phyloP scores from a whole-genome alignment of 2,113 vertebrate genomes.

The Nothobranchius furzeri region DNA sequence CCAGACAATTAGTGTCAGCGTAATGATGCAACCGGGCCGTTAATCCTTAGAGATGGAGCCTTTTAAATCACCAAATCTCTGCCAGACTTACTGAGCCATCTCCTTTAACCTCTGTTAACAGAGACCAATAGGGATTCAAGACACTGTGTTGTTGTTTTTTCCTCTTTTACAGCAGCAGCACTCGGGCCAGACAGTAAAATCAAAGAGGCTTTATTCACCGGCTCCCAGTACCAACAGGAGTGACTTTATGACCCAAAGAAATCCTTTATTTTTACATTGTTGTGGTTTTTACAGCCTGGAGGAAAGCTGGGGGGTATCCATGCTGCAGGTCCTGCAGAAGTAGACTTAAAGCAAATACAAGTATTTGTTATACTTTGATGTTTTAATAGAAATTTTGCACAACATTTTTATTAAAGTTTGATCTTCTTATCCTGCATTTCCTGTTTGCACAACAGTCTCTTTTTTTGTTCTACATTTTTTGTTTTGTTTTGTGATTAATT shows the following conservation, averaged over 20 bases:
- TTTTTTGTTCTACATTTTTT: no score
- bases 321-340: background rate
- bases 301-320: background rate
- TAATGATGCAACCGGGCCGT: slow-evolving; percentile 61
- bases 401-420: no score
- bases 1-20: slow-evolving; percentile 47
- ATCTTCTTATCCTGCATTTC: no score
- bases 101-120: slow-evolving; percentile 59
- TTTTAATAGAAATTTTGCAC: background rate
- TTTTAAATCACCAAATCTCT: slow-evolving; percentile 56
- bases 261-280: slow-evolving; percentile 39
- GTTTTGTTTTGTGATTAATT: no score
- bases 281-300: slow-evolving; percentile 41
- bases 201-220: slow-evolving; percentile 56
- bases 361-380: background rate
- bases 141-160: slow-evolving; percentile 53
- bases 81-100: slow-evolving; percentile 57
- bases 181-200: slow-evolving; percentile 54
- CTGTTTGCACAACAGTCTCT: no score
- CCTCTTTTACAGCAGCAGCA: slow-evolving; percentile 31
- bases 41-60: slow-evolving; percentile 40
- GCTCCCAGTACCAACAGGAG: slow-evolving; percentile 44
- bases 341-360: no score
- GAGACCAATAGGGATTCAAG: slow-evolving; percentile 65
- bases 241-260: slow-evolving; percentile 55